Evolutionary conservation across 2,888 invertebrate species (phyloP).

Genomic region (Troilus luridus): DNA sequence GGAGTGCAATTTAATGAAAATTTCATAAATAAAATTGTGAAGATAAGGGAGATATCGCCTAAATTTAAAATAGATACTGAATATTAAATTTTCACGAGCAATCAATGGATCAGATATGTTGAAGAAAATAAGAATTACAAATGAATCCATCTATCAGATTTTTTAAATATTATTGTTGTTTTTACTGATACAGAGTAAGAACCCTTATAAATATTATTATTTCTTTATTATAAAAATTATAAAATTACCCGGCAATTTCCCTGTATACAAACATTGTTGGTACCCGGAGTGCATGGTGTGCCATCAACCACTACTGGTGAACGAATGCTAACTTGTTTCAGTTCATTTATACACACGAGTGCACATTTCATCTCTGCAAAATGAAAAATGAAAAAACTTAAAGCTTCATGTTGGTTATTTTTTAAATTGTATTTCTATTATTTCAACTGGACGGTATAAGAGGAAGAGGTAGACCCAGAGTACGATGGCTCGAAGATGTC

Average conservation of each 20-base stretch:
- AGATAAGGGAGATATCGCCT: not conserved
- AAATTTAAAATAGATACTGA: not conserved
- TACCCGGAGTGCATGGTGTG: slow-evolving; percentile 63
- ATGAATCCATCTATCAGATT: not conserved
- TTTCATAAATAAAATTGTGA: not conserved
- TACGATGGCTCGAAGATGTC: no score
- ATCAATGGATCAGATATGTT: not conserved
- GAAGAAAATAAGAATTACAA: not conserved
- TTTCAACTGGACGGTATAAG: not conserved
- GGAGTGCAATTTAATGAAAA: not conserved
- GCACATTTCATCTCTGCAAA: slow-evolving; percentile 61
- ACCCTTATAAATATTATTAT: not conserved
- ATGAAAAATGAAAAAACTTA: not conserved
- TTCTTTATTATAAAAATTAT: not conserved
- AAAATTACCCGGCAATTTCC: slow-evolving; percentile 61
- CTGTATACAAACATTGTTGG: slow-evolving; percentile 64
- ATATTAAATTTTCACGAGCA: not conserved
- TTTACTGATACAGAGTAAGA: not conserved
- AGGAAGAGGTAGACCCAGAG: no score
- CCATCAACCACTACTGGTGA: slow-evolving; percentile 63
- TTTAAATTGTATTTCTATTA: not conserved
- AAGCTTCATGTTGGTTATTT: not conserved
- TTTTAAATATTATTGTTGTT: not conserved
- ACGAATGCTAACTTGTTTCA: slow-evolving; percentile 62
- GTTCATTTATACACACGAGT: slow-evolving; percentile 63